Base-by-base conservation (phyloP, 2,113 vertebrate genomes). In the Myotis brandtii region DNA sequence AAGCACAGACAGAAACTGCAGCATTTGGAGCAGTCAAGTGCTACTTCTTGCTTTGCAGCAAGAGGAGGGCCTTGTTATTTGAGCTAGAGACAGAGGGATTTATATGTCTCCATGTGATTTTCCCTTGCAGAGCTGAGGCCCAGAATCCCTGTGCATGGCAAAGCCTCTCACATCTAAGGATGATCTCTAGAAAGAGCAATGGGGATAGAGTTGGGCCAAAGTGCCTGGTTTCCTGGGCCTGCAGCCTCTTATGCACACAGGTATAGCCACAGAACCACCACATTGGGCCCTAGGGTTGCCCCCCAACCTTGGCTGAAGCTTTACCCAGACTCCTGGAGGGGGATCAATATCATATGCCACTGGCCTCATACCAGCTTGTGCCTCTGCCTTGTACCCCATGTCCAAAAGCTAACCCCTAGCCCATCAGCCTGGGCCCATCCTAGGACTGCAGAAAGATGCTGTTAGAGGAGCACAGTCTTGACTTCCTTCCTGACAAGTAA, bases 71-170 rank as follows among this genome's bases (percentile, higher is more conserved):
- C 84, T 97, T 90, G 70, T 95, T 95, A 96, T 83, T 86, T 93
- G 76, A 97, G 95, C 87, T 93, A 95, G 83, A 95, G 89, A 92
- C 83, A 93, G 77, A 95, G 73, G 93, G 91, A 96, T 97, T 97
- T 97, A 86, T 94, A 95, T 48, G 84, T 92, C 92, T 95, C 84
- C 37, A 62, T 93, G 90, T 92, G 84, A 95, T 92, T 95, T 95
- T 93, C 82, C 75, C 76, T 92, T 91, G 89, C 46, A n/a, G 30
- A 2, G 46, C 76, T 43, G 50, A 97, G 72, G 46, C n/a, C 70
- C 80, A 59, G 80, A 89, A 86, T 89, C 95, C 82, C 64, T 91
- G 40, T 77, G 84, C 67, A 50, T n/a, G 79, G 56, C 80, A 96
- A 97, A 95, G 81, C 76, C 46, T 94, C 72, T 94, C 81, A 75